Evolutionary conservation across 53 echinoderm and acorn worm species (phyloP).

Genomic region (Holothuria scabra): DNA sequence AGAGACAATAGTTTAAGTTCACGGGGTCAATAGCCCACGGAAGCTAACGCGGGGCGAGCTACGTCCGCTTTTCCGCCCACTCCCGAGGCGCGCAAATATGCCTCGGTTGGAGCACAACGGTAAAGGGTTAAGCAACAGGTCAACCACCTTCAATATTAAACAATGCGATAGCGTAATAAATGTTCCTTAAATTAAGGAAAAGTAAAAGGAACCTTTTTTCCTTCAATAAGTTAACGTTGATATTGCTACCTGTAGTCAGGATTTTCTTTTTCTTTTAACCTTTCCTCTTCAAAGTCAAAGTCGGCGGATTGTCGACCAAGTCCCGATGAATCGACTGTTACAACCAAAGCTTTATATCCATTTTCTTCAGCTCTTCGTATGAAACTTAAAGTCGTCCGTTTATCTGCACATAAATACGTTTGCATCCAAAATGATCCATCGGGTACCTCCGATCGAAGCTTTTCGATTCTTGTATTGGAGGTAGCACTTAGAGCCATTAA

Average conservation of each 20-base stretch:
- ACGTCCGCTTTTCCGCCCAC: too few species aligned
- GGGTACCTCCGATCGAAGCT: not conserved
- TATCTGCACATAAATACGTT: constrained; percentile 13
- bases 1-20: too few species aligned
- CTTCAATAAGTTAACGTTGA: too few species aligned
- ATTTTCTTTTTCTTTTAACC: not conserved
- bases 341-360: constrained; percentile 21
- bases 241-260: not conserved
- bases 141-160: too few species aligned
- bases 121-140: too few species aligned
- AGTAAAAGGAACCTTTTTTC: too few species aligned
- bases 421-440: constrained; percentile 49
- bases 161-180: too few species aligned
- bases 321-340: constrained; percentile 24
- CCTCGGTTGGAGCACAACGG: too few species aligned
- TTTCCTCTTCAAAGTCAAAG: not conserved
- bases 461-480: constrained; percentile 18
- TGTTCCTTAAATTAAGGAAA: too few species aligned
- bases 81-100: too few species aligned
- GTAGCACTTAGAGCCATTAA: constrained; percentile 38
- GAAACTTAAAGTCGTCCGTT: constrained; percentile 7
- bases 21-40: too few species aligned
- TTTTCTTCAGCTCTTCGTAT: constrained; percentile 17
- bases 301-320: constrained; percentile 8
- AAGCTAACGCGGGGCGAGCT: too few species aligned